These are phyloP conservation scores for Cotesia glomerata DNA, from an alignment of 1,140 invertebrate genomes.

Conservation along the genomic window DNA sequence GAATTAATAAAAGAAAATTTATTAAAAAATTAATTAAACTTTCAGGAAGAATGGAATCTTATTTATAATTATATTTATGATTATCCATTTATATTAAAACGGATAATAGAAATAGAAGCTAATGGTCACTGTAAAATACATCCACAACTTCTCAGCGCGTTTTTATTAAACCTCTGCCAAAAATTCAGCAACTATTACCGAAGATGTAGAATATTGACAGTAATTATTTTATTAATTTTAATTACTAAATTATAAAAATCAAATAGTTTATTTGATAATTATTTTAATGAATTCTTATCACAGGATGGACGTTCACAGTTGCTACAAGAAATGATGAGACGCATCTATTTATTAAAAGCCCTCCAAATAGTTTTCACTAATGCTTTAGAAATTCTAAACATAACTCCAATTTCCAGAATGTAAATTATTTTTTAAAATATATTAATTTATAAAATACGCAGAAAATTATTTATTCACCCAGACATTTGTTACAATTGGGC, in stretches of 20 bases:
- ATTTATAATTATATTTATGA: conserved; percentile 70
- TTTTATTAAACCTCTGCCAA: conserved; percentile 68
- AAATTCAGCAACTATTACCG: conserved; percentile 76
- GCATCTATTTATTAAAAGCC: conserved; percentile 71
- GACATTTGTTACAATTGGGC: too few species aligned
- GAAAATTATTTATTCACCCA: too few species aligned
- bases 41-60: conserved; percentile 76
- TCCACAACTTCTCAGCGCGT: conserved; percentile 70
- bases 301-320: conserved; percentile 70
- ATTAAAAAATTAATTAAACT: conserved; percentile 15
- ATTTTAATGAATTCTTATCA: conserved; percentile 42
- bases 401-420: conserved; percentile 71
- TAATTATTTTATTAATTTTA: conserved; percentile 50
- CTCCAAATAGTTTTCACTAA: conserved; percentile 69
- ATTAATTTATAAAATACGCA: too few species aligned
- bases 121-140: conserved; percentile 61
- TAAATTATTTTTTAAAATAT: conserved; percentile 47
- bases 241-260: conserved; percentile 1
- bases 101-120: conserved; percentile 52
- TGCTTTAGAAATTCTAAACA: conserved; percentile 68
- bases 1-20: background rate
- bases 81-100: conserved; percentile 67
- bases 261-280: conserved; percentile 29
- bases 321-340: conserved; percentile 68
- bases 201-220: conserved; percentile 70